phyloP scores from a whole-genome alignment of 1,140 invertebrate genomes.

The Drosophila burlai region DNA sequence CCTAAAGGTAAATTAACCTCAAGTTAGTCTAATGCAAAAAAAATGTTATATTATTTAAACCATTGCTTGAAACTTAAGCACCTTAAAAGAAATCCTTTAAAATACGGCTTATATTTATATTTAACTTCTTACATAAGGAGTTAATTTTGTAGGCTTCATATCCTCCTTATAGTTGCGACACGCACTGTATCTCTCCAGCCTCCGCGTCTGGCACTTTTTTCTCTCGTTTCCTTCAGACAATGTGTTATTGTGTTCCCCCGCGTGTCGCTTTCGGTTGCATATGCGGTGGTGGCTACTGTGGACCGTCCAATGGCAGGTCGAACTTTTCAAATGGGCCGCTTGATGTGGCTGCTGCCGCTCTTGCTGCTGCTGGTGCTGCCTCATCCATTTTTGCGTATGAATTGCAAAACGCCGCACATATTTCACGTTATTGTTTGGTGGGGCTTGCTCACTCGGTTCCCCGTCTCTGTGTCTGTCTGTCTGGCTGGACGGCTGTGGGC shows the following conservation, averaged over 20 bases:
- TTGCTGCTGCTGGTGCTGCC: slow-evolving; percentile 28
- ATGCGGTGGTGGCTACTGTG: slow-evolving; percentile 65
- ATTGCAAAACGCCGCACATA: slow-evolving; percentile 84
- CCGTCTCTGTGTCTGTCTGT: slow-evolving; percentile 13
- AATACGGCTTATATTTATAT: not conserved
- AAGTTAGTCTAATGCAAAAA: too few species aligned
- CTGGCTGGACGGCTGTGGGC: slow-evolving; percentile 20
- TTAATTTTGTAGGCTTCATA: not conserved
- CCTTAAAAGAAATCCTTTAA: not conserved
- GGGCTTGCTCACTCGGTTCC: slow-evolving; percentile 13
- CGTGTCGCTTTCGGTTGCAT: slow-evolving; percentile 33
- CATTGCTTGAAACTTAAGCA: not conserved
- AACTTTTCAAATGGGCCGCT: slow-evolving; percentile 76
- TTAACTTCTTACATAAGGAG: not conserved
- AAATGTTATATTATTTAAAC: not conserved
- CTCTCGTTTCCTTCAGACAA: slow-evolving; percentile 50
- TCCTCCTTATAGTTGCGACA: slow-evolving; percentile 5
- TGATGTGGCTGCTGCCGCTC: slow-evolving; percentile 19
- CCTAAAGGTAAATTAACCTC: too few species aligned
- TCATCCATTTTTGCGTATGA: slow-evolving; percentile 83
- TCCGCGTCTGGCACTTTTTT: slow-evolving; percentile 30
- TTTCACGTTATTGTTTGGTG: slow-evolving; percentile 82
- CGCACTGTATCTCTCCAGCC: slow-evolving; percentile 30
- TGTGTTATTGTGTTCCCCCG: slow-evolving; percentile 68
- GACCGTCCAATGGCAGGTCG: slow-evolving; percentile 38